Evolutionary conservation across 1,140 invertebrate species (phyloP), one percentile per base, ranked within the genome.

Genomic region (Papilio xuthus): DNA sequence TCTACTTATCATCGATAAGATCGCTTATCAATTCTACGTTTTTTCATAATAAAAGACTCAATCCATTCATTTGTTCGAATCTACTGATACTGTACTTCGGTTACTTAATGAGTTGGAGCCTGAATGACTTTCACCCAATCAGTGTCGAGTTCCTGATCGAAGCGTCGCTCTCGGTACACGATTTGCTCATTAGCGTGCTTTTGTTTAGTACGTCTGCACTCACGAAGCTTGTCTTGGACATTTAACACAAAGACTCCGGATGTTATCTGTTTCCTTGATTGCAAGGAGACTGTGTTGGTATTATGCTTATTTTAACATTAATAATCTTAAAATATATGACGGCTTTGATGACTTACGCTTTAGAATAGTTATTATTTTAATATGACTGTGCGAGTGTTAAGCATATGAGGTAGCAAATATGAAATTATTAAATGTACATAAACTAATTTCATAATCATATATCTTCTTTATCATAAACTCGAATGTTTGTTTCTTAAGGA

Each of bases 141-240:
- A 87, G 78, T 80, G 83, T 84, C 82, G 81, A 84, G 83, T 85
- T 84, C 82, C 82, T 82, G 78, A 86, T 88, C 81, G 82, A 77
- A 82, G 79, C 72, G 71, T 73, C 77, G 15, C 63, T 71, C 47
- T 83, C 82, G 82, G 79, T 86, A 92, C 90, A 92, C 85, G 88
- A 88, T 89, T 91, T 88, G 82, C 89, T 92, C 89, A 91, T 90
- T 90, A 91, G 83, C 83, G 80, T 80, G 84, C 87, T 91, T 90
- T 92, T 91, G 90, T 91, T 82, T 71, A 74, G 73, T 75, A 50
- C 83, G 79, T 83, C 83, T 80, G 72, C 63, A 77, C 72, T 77
- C 12, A 26, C 20, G 23, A 73, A 20, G 42, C 71, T 73, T 73
- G 71, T 73, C 41, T 42, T 42, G 71, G 69, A 42, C 12, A 23